Evolutionary conservation across 2,888 invertebrate species (phyloP).

Genomic region (Athripsodes cinereus): DNA sequence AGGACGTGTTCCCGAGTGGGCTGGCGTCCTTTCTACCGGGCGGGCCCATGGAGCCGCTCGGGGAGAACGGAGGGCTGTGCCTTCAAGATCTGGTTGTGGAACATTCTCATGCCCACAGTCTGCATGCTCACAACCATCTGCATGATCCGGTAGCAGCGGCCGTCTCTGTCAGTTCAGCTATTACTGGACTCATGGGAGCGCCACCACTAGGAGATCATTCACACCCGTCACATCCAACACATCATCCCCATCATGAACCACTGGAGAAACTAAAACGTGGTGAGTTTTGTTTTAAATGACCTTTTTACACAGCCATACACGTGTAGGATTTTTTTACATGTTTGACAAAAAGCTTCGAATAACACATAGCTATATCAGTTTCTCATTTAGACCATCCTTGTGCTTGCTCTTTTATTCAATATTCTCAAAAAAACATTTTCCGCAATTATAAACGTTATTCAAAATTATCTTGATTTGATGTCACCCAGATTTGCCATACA

Average conservation of each 20-base stretch:
- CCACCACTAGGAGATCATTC: slow-evolving; percentile 48
- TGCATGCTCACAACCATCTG: slow-evolving; percentile 45
- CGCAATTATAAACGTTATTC: too few species aligned
- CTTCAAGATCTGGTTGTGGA: slow-evolving; percentile 63
- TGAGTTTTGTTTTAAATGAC: slow-evolving; percentile 43
- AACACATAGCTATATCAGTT: too few species aligned
- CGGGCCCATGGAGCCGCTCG: slow-evolving; percentile 64
- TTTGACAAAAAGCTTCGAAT: too few species aligned
- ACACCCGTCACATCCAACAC: slow-evolving; percentile 51
- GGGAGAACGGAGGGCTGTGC: slow-evolving; percentile 66
- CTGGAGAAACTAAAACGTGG: slow-evolving; percentile 75
- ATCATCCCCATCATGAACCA: slow-evolving; percentile 66
- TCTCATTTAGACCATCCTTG: too few species aligned
- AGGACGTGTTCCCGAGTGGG: slow-evolving; percentile 41
- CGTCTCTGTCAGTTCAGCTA: slow-evolving; percentile 51
- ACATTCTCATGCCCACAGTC: slow-evolving; percentile 44
- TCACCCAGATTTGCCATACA: too few species aligned
- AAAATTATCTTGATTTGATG: too few species aligned
- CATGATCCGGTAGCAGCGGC: slow-evolving; percentile 50
- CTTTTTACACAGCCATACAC: too few species aligned
- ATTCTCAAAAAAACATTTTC: too few species aligned
- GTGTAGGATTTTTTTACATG: too few species aligned
- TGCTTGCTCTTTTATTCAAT: too few species aligned
- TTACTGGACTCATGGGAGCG: slow-evolving; percentile 46
- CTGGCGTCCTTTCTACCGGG: slow-evolving; percentile 38